phyloP scores from a whole-genome alignment of 2,113 vertebrate genomes.

The Cyprinodon variegatus region DNA sequence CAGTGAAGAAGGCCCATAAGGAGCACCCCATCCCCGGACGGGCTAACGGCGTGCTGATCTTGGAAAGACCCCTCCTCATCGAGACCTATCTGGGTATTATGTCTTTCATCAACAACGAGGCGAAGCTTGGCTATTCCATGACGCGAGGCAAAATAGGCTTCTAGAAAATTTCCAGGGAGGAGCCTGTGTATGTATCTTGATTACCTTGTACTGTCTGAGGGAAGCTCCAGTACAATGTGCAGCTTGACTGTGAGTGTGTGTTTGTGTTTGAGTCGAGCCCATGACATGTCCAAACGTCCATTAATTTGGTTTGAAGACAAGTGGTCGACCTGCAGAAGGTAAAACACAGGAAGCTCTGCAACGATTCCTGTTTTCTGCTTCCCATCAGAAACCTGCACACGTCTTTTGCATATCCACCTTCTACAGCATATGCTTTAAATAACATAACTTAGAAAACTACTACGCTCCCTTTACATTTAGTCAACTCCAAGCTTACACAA shows the following conservation, averaged over 20 bases:
- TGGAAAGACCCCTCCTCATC: conserved; percentile 93
- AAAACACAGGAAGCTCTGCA: conserved; percentile 38
- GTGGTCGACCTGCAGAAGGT: conserved; percentile 22
- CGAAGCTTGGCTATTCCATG: conserved; percentile 97
- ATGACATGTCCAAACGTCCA: conserved; percentile 15
- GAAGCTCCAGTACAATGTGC: conserved; percentile 22
- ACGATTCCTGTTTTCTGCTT: conserved; percentile 29
- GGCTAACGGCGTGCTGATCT: conserved; percentile 83
- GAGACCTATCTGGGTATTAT: conserved; percentile 96
- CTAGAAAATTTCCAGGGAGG: conserved; percentile 65
- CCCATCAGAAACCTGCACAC: conserved; percentile 17
- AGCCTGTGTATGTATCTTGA: conserved; percentile 34
- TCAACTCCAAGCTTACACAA: conserved; percentile 15
- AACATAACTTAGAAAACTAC: conserved; percentile 17
- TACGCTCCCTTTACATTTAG: conserved; percentile 16
- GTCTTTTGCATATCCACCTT: conserved; percentile 10
- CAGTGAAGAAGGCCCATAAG: conserved; percentile 93
- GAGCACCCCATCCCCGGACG: conserved; percentile 83
- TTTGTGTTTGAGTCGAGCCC: conserved; percentile 4
- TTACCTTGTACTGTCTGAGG: conserved; percentile 36
- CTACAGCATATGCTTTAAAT: conserved; percentile 10
- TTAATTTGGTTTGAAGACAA: conserved; percentile 24
- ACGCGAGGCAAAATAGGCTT: conserved; percentile 95
- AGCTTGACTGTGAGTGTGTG: conserved; percentile 26
- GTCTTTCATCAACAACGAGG: conserved; percentile 98